Percentiles rank a stretch among this genome's conserved stretches.
phyloP scores from a whole-genome alignment of 2,113 vertebrate species.

The Chamaetylas fuelleborni region DNA sequence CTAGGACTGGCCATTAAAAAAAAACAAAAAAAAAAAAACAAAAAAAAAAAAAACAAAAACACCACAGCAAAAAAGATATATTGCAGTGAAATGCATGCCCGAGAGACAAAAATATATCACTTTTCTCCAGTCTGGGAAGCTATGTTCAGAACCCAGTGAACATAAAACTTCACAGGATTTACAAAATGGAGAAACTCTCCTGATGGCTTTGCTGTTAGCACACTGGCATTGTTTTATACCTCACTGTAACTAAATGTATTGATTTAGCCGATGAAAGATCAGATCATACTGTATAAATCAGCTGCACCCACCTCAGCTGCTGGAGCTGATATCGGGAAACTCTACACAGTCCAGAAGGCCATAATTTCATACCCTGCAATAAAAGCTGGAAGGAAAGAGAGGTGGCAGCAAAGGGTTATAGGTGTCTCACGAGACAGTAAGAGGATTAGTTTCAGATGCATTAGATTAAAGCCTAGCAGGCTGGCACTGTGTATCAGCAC shows the following conservation, averaged over 20 bases:
- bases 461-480: conserved; percentile 65
- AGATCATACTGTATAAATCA: neutral
- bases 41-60: neutral
- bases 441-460: conserved; percentile 57
- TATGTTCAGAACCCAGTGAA: neutral
- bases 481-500: conserved; percentile 44
- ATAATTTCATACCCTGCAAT: neutral
- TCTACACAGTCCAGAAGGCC: neutral
- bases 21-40: neutral
- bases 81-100: neutral
- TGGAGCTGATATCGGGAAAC: neutral
- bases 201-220: neutral
- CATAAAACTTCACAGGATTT: neutral
- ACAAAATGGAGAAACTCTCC: neutral
- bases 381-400: conserved; percentile 26
- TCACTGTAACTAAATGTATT: neutral
- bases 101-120: neutral
- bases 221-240: neutral
- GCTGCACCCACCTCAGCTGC: neutral
- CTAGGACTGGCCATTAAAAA: neutral
- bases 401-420: neutral
- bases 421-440: conserved; percentile 3
- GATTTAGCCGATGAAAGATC: neutral
- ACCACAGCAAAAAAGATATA: neutral
- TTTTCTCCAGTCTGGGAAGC: neutral